phyloP scores from a whole-genome alignment of 1,140 invertebrate species.

The Zaprionus africanus region DNA sequence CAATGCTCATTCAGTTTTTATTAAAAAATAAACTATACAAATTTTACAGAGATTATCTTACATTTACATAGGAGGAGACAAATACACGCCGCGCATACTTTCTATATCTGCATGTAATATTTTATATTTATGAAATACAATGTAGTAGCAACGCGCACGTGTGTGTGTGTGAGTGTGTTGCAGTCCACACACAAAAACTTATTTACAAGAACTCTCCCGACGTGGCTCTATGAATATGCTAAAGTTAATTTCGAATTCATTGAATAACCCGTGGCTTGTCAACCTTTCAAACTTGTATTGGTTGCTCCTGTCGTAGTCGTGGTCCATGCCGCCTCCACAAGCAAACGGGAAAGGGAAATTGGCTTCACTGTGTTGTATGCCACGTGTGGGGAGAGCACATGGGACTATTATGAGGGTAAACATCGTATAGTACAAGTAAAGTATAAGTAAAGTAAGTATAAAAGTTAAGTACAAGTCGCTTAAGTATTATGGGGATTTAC shows the following conservation, averaged over 20 bases:
- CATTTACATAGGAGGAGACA: constrained; percentile 50
- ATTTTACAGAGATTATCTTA: constrained; percentile 78
- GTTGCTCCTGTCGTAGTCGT: neutral
- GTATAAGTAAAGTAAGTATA: constrained; percentile 7
- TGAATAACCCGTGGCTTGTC: neutral
- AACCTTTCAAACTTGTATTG: neutral
- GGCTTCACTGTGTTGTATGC: neutral
- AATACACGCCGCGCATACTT: constrained; percentile 13
- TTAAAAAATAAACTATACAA: constrained; percentile 82
- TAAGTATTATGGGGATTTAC: constrained; percentile 43
- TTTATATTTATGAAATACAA: neutral
- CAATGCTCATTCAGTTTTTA: constrained; percentile 72
- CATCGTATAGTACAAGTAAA: neutral
- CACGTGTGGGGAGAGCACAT: neutral
- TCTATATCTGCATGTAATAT: neutral
- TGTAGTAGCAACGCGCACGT: neutral
- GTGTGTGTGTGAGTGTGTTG: neutral
- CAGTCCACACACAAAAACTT: neutral
- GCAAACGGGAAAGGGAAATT: neutral
- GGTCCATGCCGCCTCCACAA: neutral
- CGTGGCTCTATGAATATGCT: constrained; percentile 5
- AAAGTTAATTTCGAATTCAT: constrained; percentile 1
- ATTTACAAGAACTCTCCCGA: constrained; percentile 14
- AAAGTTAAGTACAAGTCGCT: constrained; percentile 47
- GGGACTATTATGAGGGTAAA: neutral